Base-by-base conservation (phyloP, 1,140 invertebrate species). In the Halesus radiatus region DNA sequence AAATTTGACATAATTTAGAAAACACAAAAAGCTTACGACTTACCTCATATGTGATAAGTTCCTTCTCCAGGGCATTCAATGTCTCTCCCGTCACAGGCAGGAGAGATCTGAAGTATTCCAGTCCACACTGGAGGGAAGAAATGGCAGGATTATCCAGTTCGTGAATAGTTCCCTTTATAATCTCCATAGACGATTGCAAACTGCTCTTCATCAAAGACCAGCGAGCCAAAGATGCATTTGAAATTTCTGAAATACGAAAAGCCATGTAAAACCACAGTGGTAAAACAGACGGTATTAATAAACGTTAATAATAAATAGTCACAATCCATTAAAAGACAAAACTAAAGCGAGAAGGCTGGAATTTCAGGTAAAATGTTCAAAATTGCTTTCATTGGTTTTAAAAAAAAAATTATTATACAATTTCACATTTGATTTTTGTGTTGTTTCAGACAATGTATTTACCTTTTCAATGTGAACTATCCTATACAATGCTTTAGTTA, bases 61-160 rank as follows among this genome's bases (percentile, higher is more conserved):
- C 58, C 23, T 79, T 75, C 74, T 83, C 79, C 10, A 80, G 64
- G 29, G 56, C 52, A 32, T 70, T 68, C 29, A 83, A 56, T 26
- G 56, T 13, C 5, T 80, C 62, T 37, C 74, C 79, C 7, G 82
- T 66, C n/a, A 76, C 29, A 8, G 82, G 79, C n/a, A 80, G 54
- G 45, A 93, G 85, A 85, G 86, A 89, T 83, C 85, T 84, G 54
- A 94, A 87, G 85, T 93, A 94, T 86, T 94, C 92, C 75, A 94
- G 92, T 45, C 93, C 93, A 85, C 94, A 95, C 52, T 92, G 93
- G 26, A 94, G 86, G 45, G 92, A 91, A 2, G 93, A 92, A 82
- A 94, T 90, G 4, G 93, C 91, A 3, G 94, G 93, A 88, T 94
- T 94, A 83, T 94, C 93, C 82, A 94, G 89, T 84, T 93, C 91